Percentiles rank a stretch among this genome's conserved stretches.
These are phyloP conservation scores for Aviceda subcristata DNA, from an alignment of 2,113 vertebrate genomes.

Conservation along the genomic window DNA sequence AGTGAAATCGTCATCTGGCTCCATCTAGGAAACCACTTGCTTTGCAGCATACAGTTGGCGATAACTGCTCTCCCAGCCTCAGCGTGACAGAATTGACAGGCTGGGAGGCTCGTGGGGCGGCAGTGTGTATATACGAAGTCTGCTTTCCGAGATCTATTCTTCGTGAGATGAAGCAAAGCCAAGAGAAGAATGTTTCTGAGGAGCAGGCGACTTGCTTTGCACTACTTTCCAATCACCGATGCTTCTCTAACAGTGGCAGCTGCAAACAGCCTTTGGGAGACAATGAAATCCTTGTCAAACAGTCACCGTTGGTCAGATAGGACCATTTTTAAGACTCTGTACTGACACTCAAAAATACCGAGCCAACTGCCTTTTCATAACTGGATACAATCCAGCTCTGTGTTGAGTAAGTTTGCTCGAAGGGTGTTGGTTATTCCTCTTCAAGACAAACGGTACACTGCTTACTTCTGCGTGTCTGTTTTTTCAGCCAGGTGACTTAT, in stretches of 20 bases:
- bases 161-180: neutral
- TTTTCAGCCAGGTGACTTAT: neutral
- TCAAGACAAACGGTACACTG: accelerated
- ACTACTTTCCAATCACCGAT: accelerated
- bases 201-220: neutral
- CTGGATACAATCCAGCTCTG: neutral
- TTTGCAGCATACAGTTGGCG: neutral
- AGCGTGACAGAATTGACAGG: neutral
- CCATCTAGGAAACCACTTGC: neutral
- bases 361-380: neutral
- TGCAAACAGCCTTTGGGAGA: neutral
- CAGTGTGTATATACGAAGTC: neutral
- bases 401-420: neutral
- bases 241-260: neutral
- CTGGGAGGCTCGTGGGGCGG: neutral
- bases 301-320: neutral
- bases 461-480: neutral
- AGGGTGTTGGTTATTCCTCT: neutral
- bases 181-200: neutral
- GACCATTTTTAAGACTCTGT: neutral
- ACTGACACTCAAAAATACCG: neutral
- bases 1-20: neutral
- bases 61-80: neutral
- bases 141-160: neutral
- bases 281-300: neutral